Conservation (phyloP, 2,888 invertebrate genomes). For the Synergus itoensis region DNA sequence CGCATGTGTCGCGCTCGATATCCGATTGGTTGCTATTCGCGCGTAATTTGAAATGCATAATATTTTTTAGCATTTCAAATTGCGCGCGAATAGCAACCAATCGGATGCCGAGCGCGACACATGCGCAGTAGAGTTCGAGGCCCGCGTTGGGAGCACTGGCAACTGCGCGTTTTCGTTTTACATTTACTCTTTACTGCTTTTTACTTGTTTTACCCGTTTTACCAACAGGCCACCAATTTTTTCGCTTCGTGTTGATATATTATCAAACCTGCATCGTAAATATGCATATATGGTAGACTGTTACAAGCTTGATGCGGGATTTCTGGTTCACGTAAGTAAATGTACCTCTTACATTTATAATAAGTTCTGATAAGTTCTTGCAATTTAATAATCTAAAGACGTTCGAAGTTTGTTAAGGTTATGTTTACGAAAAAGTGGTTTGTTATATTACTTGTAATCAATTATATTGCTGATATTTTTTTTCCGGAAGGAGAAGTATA, state of each 20-base stretch:
- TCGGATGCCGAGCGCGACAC: too few relatives aligned
- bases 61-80: too few relatives aligned
- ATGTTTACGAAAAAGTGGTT: conserved; percentile 9
- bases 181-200: too few relatives aligned
- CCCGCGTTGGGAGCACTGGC: too few relatives aligned
- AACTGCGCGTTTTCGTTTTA: too few relatives aligned
- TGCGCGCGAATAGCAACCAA: too few relatives aligned
- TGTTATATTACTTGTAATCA: neutral
- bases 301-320: neutral
- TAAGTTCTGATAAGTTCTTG: neutral
- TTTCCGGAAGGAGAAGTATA: neutral
- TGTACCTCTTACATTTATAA: neutral
- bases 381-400: neutral
- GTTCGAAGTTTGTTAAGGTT: neutral
- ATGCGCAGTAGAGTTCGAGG: too few relatives aligned
- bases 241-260: neutral
- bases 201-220: too few relatives aligned
- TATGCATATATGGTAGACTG: neutral
- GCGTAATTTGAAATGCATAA: too few relatives aligned
- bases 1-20: too few relatives aligned
- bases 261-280: neutral
- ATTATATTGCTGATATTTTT: neutral
- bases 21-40: too few relatives aligned
- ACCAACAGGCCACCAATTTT: neutral
- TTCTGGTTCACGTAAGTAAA: neutral